Base-by-base conservation (phyloP, 2,113 vertebrate species). In the Canis aureus region DNA sequence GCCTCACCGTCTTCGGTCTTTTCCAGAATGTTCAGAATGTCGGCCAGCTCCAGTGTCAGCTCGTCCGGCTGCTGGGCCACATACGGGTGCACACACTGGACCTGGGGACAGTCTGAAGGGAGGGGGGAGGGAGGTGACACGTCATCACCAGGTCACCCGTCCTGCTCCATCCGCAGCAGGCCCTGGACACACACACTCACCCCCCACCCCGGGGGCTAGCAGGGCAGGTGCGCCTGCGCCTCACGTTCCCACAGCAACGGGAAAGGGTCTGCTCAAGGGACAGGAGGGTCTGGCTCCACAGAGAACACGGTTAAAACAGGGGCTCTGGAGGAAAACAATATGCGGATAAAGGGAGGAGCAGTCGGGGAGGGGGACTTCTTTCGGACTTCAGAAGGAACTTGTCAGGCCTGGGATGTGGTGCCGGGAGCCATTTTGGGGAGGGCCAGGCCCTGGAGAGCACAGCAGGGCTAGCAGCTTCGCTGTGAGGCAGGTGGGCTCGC, bases 71-170 rank as follows among this genome's bases (percentile, higher is more conserved):
- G 99, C 98, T 99, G 99, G 96, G 99, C 99, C 49, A 99, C 98
- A 0, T 99, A 99, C 0, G 99, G 99, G 98, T 99, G 99, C 92
- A 99, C 99, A 4, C 99, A 99, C 98, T 99, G 99, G 89, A 99
- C 99, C 99, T 99, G 99, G 0, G 99, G 99, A 96, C 99, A 99
- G 98, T 99, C 99, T 99, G 98, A 8, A 1, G 53, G 80, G 29
- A 5, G 32, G 64, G 62, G 9, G 76, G 22, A 57, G 60, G 38
- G 19, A 8, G 1, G 1, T 15, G 57, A 38, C 20, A 7, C 0
- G 0, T 29, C 0, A 9, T 16, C 29, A 0, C 7, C 0, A 0
- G 0, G 5, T 4, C 43, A 5, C 49, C n/a, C 0, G 0, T 32
- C 86, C 43, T 20, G 59, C 13, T 51, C 35, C 0, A 1, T 17